A percentile compares a stretch with the other conserved stretches of the same genome.
phyloP scores from a whole-genome alignment of 2,888 invertebrate species.

The Corythucha ciliata region DNA sequence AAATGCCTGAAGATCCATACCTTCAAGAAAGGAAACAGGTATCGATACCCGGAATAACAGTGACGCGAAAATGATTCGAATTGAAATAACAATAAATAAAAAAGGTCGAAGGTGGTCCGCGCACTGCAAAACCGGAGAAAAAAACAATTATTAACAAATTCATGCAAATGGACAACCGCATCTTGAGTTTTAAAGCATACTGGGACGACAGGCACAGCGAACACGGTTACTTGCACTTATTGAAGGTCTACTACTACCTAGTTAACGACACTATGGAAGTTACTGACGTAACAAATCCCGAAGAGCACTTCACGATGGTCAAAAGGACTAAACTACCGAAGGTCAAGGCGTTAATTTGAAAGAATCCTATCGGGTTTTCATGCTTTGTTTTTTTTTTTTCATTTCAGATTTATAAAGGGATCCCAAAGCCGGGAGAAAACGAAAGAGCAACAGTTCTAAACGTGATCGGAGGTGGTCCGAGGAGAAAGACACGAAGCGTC shows the following conservation, averaged over 20 bases:
- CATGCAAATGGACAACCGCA: slow-evolving; percentile 67
- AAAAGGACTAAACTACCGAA: slow-evolving; percentile 69
- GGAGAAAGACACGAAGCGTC: slow-evolving; percentile 46
- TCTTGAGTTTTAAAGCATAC: slow-evolving; percentile 69
- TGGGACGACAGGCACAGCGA: slow-evolving; percentile 79
- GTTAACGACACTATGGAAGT: slow-evolving; percentile 85
- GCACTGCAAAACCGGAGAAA: neutral
- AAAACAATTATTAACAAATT: slow-evolving; percentile 43
- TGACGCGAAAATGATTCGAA: too few relatives aligned
- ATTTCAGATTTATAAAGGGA: slow-evolving; percentile 28
- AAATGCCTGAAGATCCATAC: slow-evolving; percentile 45
- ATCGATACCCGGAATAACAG: neutral
- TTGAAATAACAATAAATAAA: too few relatives aligned
- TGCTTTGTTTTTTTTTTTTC: neutral
- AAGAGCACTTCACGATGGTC: slow-evolving; percentile 62
- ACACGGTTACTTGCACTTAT: slow-evolving; percentile 64
- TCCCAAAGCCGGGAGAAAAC: slow-evolving; percentile 46
- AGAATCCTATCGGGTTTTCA: neutral
- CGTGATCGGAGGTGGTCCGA: slow-evolving; percentile 50
- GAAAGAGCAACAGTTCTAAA: slow-evolving; percentile 51
- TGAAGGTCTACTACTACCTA: slow-evolving; percentile 75
- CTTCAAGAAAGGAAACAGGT: slow-evolving; percentile 22
- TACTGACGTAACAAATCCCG: slow-evolving; percentile 65
- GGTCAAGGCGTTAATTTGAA: slow-evolving; percentile 42
- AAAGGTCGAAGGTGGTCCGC: neutral